A percentile compares a stretch with the other conserved stretches of the same genome.
phyloP scores from a whole-genome alignment of 2,113 vertebrate genomes.

The Progne subis region DNA sequence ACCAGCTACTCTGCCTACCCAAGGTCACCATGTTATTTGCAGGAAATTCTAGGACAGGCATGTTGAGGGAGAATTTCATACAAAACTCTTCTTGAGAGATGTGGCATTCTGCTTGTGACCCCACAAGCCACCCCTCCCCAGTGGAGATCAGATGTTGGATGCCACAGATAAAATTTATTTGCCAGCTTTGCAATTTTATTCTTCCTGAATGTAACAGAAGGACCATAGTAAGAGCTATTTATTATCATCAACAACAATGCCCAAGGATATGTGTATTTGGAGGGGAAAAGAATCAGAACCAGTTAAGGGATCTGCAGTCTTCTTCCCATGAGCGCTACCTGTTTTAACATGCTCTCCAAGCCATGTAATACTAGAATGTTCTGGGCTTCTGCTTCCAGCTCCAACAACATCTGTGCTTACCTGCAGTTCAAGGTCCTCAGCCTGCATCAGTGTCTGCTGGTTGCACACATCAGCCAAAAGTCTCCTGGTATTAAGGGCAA shows the following conservation, averaged over 20 bases:
- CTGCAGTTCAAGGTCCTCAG: not conserved
- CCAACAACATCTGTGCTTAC: not conserved
- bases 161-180: not conserved
- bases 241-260: not conserved
- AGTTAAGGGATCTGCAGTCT: not conserved
- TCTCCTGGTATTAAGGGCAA: not conserved
- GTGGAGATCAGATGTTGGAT: not conserved
- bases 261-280: not conserved
- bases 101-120: not conserved
- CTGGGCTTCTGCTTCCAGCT: not conserved
- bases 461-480: not conserved
- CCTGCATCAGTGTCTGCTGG: not conserved
- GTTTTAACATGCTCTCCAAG: not conserved
- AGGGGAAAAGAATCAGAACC: not conserved
- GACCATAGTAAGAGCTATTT: not conserved
- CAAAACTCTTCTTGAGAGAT: not conserved
- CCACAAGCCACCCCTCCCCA: fast-evolving
- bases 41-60: not conserved
- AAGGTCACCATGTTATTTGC: not conserved
- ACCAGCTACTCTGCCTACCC: not conserved
- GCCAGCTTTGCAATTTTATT: not conserved
- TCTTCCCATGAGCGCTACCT: not conserved
- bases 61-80: not conserved
- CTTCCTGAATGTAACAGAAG: not conserved
- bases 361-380: not conserved